Conservation (phyloP, 2,888 invertebrate genomes). For the Drosophila atripex region DNA sequence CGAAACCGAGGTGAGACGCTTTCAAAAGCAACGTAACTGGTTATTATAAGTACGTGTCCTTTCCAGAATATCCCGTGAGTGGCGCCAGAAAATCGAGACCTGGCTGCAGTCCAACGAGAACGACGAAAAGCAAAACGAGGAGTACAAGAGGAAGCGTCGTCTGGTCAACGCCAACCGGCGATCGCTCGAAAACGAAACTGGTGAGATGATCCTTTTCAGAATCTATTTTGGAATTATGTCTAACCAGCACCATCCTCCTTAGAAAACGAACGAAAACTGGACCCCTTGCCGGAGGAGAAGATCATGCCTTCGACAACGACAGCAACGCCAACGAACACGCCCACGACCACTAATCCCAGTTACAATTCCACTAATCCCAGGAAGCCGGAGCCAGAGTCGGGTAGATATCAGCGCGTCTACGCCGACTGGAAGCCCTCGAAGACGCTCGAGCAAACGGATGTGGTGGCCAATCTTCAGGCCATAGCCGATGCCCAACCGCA, state of each 20-base stretch:
- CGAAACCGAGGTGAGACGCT: conserved; percentile 85
- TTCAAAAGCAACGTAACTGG: conserved; percentile 17
- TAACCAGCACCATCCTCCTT: conserved; percentile 40
- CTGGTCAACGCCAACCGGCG: conserved; percentile 88
- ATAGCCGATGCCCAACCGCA: conserved; percentile 86
- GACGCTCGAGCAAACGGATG: conserved; percentile 91
- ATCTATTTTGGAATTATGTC: background rate
- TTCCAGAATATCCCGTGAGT: conserved; percentile 87
- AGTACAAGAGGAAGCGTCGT: conserved; percentile 88
- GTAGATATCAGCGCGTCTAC: conserved; percentile 86
- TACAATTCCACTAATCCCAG: conserved; percentile 35
- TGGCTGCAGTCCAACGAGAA: conserved; percentile 95
- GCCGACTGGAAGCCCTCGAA: conserved; percentile 92
- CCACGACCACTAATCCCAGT: conserved; percentile 56
- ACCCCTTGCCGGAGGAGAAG: conserved; percentile 90
- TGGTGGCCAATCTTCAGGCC: conserved; percentile 92
- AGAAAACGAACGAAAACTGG: conserved; percentile 93
- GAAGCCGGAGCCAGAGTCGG: conserved; percentile 42
- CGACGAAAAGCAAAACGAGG: conserved; percentile 90
- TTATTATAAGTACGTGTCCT: background rate
- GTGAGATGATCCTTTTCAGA: conserved; percentile 83
- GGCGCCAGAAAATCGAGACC: conserved; percentile 95
- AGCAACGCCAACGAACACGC: conserved; percentile 49
- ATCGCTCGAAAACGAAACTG: conserved; percentile 93
- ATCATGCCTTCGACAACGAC: conserved; percentile 73